These are phyloP conservation scores for Apamea sordens DNA, from an alignment of 2,888 invertebrate genomes.

Conservation along the genomic window DNA sequence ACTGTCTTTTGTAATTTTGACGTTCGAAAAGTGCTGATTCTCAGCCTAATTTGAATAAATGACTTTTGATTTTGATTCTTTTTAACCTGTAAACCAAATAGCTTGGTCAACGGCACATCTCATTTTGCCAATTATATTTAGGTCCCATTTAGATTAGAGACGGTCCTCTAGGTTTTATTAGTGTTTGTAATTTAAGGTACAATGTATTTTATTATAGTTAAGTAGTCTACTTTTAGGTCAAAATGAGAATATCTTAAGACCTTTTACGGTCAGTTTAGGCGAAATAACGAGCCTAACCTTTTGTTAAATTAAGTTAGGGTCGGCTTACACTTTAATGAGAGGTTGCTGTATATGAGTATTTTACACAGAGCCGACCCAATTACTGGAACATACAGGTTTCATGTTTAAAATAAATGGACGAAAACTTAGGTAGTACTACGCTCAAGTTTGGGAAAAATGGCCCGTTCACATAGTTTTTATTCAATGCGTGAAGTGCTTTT, in stretches of 20 bases:
- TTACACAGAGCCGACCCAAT: conserved; percentile 5
- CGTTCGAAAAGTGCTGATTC: no score
- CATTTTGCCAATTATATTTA: neutral
- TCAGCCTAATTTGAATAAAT: no score
- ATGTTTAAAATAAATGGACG: neutral
- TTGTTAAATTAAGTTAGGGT: conserved; percentile 27
- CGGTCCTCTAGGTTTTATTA: neutral
- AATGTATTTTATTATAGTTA: neutral
- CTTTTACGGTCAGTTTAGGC: neutral
- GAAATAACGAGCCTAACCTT: conserved; percentile 7
- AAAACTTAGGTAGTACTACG: neutral
- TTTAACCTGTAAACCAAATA: neutral
- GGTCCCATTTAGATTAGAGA: neutral
- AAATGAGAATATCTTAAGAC: neutral
- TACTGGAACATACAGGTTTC: neutral
- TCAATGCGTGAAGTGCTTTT: neutral
- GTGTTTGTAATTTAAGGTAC: neutral
- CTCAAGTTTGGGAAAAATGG: neutral
- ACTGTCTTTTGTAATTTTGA: no score
- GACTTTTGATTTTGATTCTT: no score
- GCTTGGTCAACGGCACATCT: neutral
- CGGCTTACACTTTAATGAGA: conserved; percentile 15
- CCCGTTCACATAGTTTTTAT: neutral
- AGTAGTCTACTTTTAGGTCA: neutral
- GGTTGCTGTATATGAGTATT: conserved; percentile 18